Percentiles rank a stretch among this genome's conserved stretches.
phyloP scores from a whole-genome alignment of 2,888 invertebrate species.

The Trachelus stipa region DNA sequence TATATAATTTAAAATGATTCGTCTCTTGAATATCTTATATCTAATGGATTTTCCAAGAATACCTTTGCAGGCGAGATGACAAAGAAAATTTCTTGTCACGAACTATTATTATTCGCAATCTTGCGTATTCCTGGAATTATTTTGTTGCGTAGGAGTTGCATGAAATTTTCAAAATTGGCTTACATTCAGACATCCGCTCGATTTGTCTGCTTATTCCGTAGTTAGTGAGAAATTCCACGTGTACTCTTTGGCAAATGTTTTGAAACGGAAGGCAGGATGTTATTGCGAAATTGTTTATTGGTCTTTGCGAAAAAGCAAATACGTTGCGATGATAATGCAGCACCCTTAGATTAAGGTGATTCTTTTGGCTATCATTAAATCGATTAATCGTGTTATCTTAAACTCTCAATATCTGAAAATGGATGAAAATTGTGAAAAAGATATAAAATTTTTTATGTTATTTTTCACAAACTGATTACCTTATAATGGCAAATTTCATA shows the following conservation, averaged over 20 bases:
- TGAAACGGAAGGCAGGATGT: neutral
- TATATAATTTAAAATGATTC: neutral
- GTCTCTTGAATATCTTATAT: neutral
- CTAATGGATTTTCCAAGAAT: neutral
- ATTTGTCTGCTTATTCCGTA: neutral
- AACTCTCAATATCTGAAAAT: neutral
- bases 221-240: neutral
- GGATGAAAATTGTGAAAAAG: neutral
- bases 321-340: neutral
- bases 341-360: neutral
- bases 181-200: neutral
- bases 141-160: neutral
- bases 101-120: neutral
- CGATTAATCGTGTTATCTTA: neutral
- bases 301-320: neutral
- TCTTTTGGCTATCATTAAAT: neutral
- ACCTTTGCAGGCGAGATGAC: neutral
- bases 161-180: neutral
- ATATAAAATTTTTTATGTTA: neutral
- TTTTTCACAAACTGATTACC: constrained; percentile 14
- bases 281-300: neutral
- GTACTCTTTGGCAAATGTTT: neutral
- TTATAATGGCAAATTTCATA: constrained; percentile 34
- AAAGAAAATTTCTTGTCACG: neutral
- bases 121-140: neutral